These are phyloP conservation scores for Drosophila ogumai DNA, from an alignment of 1,140 invertebrate genomes.

Conservation along the genomic window DNA sequence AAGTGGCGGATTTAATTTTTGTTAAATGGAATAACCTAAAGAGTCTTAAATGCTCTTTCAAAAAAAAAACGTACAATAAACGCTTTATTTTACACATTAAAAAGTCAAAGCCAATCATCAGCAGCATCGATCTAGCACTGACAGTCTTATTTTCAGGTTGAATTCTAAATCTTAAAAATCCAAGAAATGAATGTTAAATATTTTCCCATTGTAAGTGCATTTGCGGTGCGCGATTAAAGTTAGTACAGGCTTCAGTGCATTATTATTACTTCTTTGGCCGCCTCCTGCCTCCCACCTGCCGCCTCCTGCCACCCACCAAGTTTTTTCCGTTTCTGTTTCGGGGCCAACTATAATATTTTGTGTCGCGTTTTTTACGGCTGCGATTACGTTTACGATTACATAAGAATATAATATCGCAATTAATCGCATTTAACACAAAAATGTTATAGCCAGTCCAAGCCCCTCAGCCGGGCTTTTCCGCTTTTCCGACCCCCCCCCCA, in stretches of 20 bases:
- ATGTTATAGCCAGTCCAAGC: constrained; percentile 70
- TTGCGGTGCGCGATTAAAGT: not conserved
- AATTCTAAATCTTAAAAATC: too few species aligned
- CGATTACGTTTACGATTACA: constrained; percentile 83
- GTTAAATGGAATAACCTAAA: not conserved
- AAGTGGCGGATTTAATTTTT: constrained; percentile 34
- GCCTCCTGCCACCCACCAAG: not conserved
- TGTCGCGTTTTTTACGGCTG: constrained; percentile 71
- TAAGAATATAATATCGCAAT: constrained; percentile 83
- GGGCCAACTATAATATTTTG: constrained; percentile 62
- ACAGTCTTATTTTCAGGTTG: too few species aligned
- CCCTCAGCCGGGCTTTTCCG: constrained; percentile 1
- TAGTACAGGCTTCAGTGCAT: constrained; percentile 31
- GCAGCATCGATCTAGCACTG: not conserved
- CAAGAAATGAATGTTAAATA: too few species aligned
- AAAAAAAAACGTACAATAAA: too few species aligned
- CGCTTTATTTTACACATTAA: too few species aligned
- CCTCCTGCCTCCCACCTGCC: not conserved
- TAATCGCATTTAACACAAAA: constrained; percentile 83
- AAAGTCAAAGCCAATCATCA: not conserved
- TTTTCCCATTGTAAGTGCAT: not conserved
- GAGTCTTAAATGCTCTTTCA: not conserved
- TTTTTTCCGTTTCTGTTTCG: constrained; percentile 18
- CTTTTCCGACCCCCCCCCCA: constrained; percentile 14
- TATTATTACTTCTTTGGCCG: constrained; percentile 16